Evolutionary conservation across 2,797 vertebrate genomes (phyloP).

Genomic region (Chaunax sp.): DNA sequence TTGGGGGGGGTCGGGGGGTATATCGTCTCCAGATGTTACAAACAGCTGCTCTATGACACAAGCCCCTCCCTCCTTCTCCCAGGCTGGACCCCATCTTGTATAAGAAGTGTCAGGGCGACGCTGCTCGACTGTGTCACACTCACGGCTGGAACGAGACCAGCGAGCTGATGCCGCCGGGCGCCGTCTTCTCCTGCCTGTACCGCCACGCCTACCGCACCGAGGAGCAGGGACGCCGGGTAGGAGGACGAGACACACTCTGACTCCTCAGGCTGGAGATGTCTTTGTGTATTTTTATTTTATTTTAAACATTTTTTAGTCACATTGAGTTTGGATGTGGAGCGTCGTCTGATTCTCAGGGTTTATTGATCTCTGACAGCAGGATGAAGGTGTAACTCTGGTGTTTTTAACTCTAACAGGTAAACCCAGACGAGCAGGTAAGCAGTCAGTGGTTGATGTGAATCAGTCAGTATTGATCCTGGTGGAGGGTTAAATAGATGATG

Average conservation of each 20-base stretch:
- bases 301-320: no score
- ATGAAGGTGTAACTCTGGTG: conserved; percentile 67
- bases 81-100: conserved; percentile 95
- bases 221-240: conserved; percentile 95
- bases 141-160: conserved; percentile 96
- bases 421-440: conserved; percentile 47
- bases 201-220: conserved; percentile 96
- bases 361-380: no score
- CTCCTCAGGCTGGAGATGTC: no score
- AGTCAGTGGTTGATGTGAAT: not conserved
- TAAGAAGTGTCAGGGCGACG: conserved; percentile 95
- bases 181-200: conserved; percentile 96
- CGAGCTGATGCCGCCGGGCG: conserved; percentile 93
- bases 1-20: no score
- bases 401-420: conserved; percentile 67
- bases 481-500: conserved; percentile 12
- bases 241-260: conserved; percentile 89
- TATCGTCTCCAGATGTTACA: no score
- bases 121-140: conserved; percentile 93
- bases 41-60: no score
- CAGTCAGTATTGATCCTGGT: conserved; percentile 23
- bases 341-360: no score
- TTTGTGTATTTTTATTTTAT: no score
- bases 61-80: no score
- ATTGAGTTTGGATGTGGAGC: no score